Evolutionary conservation across 1,140 invertebrate species (phyloP), one percentile per base, ranked within the genome.

Genomic region (Drosophila kanapiae): DNA sequence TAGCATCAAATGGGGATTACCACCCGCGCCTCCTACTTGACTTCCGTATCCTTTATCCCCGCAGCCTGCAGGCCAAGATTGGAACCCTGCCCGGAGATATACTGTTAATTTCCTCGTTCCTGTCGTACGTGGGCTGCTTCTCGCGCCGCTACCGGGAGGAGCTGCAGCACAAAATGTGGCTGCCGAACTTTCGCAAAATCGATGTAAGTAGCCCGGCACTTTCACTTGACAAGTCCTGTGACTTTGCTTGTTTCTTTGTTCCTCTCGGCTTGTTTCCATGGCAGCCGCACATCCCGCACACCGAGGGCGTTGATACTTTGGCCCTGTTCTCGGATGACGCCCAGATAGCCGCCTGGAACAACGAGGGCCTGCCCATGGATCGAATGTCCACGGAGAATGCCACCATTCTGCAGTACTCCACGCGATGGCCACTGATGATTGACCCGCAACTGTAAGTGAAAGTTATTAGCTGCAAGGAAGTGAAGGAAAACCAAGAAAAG

Each of bases 311-410:
- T 18, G 98, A 99, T 93, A 96, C 97, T 0, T 93, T 99, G 40
- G 93, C 95, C 4, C 94, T 99, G 86, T 93, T 99, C 54, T 97
- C 97, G 6, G 97, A 99, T 92, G 98, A 99, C 93, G 97, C 98
- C 10, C 95, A 96, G 93, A 96, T 99, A 69, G 98, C 98, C 0
- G 93, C 95, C 35, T 99, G 98, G 98, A 98, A 99, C 88, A 99
- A 99, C 93, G 97, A 98, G 93, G 98, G 98, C 6, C 93, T 99
- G 56, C 98, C 98, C 10, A 96, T 95, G 69, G 98, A 99, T 92
- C 94, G 96, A 53, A 99, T 99, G 97, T 99, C 98, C 13, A 96
- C 97, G 0, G 98, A 99, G 94, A 99, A 99, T 93, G 98, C 98
- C 14, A 97, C 97, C 16, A 99, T 99, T 80, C 93, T 99, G 23